Evolutionary conservation across 2,797 vertebrate species (phyloP), one percentile per base, ranked within the genome.

Genomic region (Schizopygopsis pylzovi): DNA sequence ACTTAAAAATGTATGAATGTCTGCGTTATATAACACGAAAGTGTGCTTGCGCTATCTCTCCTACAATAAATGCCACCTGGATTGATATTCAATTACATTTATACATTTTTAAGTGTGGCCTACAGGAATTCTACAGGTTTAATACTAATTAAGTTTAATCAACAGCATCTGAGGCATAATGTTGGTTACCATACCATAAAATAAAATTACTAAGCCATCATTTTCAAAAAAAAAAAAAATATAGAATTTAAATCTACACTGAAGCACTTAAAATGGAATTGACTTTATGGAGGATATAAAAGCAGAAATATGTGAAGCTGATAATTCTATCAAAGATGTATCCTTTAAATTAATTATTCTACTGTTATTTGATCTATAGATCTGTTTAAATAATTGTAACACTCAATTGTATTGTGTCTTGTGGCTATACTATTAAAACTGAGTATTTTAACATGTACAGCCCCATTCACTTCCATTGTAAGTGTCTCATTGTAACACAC

Each of bases 51-150:
- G 9, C 37, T 61, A 16, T 10, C 33, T 39, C 25, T 56, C 33
- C 75, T 56, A 41, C 5, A 41, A 59, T 22, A 41, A 61, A 79
- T 79, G 39, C 15, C 37, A 79, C 54, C 2, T 61, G 22, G 54
- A 79, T 79, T 61, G 56, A 79, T 61, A 79, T 79, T 79, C 54
- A 25, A 25, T 25, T 54, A 43, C 54, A 79, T 79, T 61, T 61
- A 79, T 59, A 43, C 2, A 61, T 61, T 54, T 76, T 77, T 43
- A 61, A 78, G 22, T 61, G 37, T 10, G 54, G 54, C 37, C 54
- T 78, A 20, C 9, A 41, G 67, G 67, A 70, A 20, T 70, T 37
- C 41, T 70, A 20, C 5, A 3, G 37, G 67, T 70, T 70, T 41
- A 70, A 70, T 39, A 70, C 16, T 22, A 41, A 70, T 39, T 20